Conservation (phyloP, 2,888 invertebrate species). For the Pterobdella sp. region DNA sequence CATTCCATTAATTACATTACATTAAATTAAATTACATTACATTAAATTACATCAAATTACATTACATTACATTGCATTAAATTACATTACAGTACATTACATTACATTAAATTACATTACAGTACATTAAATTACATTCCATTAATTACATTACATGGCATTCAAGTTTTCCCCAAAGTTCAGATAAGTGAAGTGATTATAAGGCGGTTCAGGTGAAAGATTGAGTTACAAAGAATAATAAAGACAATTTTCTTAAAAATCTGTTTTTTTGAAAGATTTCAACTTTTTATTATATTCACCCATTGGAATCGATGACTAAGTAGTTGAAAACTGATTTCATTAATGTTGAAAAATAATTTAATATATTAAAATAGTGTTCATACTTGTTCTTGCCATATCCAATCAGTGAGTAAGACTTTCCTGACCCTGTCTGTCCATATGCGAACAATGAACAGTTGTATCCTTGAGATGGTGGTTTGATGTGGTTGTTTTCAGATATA, state of each 20-base stretch:
- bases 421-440: constrained; percentile 52
- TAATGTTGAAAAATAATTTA: not conserved
- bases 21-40: not conserved
- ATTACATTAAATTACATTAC: not conserved
- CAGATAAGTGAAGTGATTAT: not conserved
- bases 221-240: too few relatives aligned
- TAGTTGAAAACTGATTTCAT: not conserved
- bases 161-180: not conserved
- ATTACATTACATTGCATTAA: not conserved
- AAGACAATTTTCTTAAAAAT: too few relatives aligned
- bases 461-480: too few relatives aligned
- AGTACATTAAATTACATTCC: not conserved
- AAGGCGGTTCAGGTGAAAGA: too few relatives aligned
- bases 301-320: too few relatives aligned
- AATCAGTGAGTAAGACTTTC: constrained; percentile 52
- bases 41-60: not conserved
- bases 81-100: not conserved
- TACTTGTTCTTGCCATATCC: constrained; percentile 44
- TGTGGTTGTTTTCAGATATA: too few relatives aligned
- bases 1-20: not conserved
- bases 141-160: not conserved
- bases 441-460: constrained; percentile 53
- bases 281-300: too few relatives aligned
- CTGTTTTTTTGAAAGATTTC: too few relatives aligned
- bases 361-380: constrained; percentile 1